phyloP scores from a whole-genome alignment of 2,113 vertebrate species.

The Telmatochromis sp. region DNA sequence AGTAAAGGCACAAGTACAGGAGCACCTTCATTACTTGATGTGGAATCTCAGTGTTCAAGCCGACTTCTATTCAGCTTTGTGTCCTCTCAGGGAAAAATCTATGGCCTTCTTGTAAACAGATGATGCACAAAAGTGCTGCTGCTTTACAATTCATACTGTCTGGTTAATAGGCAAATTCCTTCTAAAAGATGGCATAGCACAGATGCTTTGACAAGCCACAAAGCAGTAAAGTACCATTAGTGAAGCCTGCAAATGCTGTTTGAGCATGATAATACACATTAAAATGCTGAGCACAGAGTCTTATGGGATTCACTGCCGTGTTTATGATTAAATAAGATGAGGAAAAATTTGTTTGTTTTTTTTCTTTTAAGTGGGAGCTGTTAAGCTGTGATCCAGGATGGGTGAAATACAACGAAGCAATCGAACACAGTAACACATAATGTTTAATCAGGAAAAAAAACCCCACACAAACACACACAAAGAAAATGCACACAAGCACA shows the following conservation, averaged over 20 bases:
- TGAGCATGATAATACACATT: background rate
- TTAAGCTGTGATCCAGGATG: background rate
- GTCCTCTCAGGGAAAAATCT: background rate
- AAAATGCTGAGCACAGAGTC: background rate
- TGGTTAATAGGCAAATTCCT: background rate
- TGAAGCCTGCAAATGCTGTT: background rate
- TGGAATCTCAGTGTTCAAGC: background rate
- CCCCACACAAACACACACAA: background rate
- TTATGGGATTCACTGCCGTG: background rate
- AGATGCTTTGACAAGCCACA: background rate
- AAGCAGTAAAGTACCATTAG: background rate
- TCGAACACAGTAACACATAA: background rate
- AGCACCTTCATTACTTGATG: background rate
- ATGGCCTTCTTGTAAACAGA: background rate
- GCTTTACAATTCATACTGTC: background rate
- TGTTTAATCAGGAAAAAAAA: background rate
- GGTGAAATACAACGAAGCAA: background rate
- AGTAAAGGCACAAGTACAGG: background rate
- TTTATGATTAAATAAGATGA: background rate
- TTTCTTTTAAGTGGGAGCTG: background rate
- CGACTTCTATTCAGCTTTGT: background rate
- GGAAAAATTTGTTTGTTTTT: too few species aligned
- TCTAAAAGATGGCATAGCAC: background rate
- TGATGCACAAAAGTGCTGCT: background rate
- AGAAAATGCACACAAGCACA: background rate